Percentiles rank a stretch among this genome's conserved stretches.
phyloP scores from a whole-genome alignment of 2,888 invertebrate species.

The Leptura quadrifasciata region DNA sequence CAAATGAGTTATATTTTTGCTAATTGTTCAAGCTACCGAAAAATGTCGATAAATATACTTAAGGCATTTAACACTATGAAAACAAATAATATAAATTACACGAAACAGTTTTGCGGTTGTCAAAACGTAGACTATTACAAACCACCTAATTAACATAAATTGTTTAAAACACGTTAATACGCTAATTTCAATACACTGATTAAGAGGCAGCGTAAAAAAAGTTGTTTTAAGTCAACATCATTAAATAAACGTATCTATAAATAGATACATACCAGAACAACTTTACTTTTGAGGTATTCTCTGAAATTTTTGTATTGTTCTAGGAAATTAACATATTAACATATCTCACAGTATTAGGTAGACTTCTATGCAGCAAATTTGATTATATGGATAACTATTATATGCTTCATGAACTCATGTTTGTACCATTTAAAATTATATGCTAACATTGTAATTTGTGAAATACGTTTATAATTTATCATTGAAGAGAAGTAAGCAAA shows the following conservation, averaged over 20 bases:
- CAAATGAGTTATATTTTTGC: no score
- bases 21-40: no score
- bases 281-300: neutral
- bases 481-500: neutral
- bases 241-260: neutral
- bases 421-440: neutral
- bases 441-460: neutral
- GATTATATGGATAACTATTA: neutral
- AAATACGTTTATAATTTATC: neutral
- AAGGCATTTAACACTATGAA: neutral
- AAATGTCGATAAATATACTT: neutral
- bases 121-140: constrained; percentile 18
- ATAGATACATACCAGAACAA: neutral
- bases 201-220: constrained; percentile 14
- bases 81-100: constrained; percentile 17
- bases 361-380: neutral
- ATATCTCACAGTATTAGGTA: neutral
- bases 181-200: neutral
- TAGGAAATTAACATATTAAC: neutral
- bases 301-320: neutral
- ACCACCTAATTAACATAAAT: constrained; percentile 21
- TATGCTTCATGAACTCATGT: neutral
- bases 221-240: constrained; percentile 17
- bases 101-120: constrained; percentile 12
- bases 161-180: constrained; percentile 7